Conservation (phyloP, 2,113 vertebrate species). For the Boulengeromyrus knoepffleri region DNA sequence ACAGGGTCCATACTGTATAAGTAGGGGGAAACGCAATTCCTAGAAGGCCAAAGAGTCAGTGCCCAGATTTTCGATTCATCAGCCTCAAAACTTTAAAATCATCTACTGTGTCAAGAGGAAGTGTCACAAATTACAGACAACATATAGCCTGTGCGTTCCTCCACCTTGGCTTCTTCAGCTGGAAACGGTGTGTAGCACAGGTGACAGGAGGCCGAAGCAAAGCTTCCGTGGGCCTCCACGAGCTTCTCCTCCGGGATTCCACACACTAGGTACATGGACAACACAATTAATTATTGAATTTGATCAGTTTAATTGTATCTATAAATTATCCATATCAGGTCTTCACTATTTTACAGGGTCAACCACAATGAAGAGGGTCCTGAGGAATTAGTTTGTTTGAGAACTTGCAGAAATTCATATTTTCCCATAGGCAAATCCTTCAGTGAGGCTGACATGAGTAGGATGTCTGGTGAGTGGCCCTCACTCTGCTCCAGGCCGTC, state of each 20-base stretch:
- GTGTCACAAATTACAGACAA: not conserved
- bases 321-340: not conserved
- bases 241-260: constrained; percentile 67
- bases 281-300: too few species aligned
- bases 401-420: not conserved
- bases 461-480: constrained; percentile 15
- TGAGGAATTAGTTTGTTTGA: not conserved
- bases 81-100: not conserved
- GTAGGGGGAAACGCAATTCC: not conserved
- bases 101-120: not conserved
- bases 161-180: constrained; percentile 62
- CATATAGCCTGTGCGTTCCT: too few species aligned
- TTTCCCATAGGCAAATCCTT: not conserved
- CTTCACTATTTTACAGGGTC: not conserved
- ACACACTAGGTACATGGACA: constrained; percentile 45
- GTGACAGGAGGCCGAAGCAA: constrained; percentile 65
- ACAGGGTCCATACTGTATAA: not conserved
- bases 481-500: constrained; percentile 67
- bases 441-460: not conserved
- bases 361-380: not conserved
- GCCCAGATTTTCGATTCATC: not conserved
- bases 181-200: constrained; percentile 65
- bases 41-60: not conserved
- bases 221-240: constrained; percentile 67
- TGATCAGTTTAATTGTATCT: not conserved